Conservation (phyloP, 2,888 invertebrate genomes). For the Diaperis boleti region DNA sequence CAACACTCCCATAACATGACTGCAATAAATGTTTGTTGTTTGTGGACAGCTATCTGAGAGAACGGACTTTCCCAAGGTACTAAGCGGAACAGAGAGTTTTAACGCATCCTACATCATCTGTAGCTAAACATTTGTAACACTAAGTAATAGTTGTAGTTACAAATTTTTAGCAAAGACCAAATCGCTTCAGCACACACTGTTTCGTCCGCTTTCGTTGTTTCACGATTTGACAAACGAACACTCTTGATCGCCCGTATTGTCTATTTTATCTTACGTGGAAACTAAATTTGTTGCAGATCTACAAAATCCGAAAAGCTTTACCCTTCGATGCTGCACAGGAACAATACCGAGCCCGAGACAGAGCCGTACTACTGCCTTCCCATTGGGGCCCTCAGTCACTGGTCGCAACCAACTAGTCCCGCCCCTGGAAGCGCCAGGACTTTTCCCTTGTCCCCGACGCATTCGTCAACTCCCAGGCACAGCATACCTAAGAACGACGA, state of each 20-base stretch:
- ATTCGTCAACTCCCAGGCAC: slow-evolving; percentile 70
- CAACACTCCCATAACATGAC: slow-evolving; percentile 4
- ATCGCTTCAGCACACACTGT: slow-evolving; percentile 43
- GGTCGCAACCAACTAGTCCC: slow-evolving; percentile 82
- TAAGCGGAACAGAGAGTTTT: slow-evolving; percentile 57
- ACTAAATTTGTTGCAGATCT: slow-evolving; percentile 74
- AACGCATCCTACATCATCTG: slow-evolving; percentile 12
- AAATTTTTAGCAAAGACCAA: slow-evolving; percentile 40
- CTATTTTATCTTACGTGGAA: background rate
- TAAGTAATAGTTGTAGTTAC: background rate
- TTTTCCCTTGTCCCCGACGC: slow-evolving; percentile 73
- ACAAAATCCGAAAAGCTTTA: slow-evolving; percentile 96
- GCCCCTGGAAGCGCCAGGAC: slow-evolving; percentile 70
- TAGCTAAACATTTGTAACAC: slow-evolving; percentile 23
- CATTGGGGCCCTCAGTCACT: slow-evolving; percentile 73
- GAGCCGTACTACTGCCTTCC: slow-evolving; percentile 90
- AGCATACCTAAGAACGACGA: slow-evolving; percentile 76
- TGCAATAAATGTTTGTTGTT: slow-evolving; percentile 54
- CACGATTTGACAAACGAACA: slow-evolving; percentile 11
- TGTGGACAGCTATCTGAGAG: slow-evolving; percentile 84
- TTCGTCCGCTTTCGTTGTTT: slow-evolving; percentile 53
- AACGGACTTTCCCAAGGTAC: slow-evolving; percentile 94
- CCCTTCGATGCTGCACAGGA: slow-evolving; percentile 89
- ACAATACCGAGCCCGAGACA: slow-evolving; percentile 84
- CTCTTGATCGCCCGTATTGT: background rate